phyloP scores from a whole-genome alignment of 2,888 invertebrate genomes.

The Sepiola atlantica region DNA sequence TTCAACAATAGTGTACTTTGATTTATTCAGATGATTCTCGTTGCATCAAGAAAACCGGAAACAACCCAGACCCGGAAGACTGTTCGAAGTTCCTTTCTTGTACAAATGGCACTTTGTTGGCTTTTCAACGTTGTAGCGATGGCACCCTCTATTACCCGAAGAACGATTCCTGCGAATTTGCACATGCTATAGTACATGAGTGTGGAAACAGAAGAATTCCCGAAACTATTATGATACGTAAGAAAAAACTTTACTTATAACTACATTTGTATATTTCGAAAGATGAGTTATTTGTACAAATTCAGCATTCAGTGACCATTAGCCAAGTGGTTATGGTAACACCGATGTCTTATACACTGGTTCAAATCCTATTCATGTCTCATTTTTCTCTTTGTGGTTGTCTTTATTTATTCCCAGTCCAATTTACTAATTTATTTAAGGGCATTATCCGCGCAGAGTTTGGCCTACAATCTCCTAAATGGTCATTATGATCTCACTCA shows the following conservation, averaged over 20 bases:
- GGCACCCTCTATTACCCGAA: constrained; percentile 58
- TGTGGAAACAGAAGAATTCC: constrained; percentile 57
- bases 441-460: no score
- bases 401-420: no score
- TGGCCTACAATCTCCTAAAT: no score
- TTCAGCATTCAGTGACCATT: no score
- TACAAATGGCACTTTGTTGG: constrained; percentile 58
- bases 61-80: constrained; percentile 59
- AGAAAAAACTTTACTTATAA: constrained; percentile 49
- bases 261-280: no score
- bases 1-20: neutral
- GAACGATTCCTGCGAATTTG: constrained; percentile 58
- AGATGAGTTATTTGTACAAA: no score
- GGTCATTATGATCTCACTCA: no score
- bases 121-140: constrained; percentile 58
- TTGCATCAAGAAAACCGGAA: constrained; percentile 57
- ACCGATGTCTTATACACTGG: no score
- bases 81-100: constrained; percentile 60
- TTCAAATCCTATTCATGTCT: no score
- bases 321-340: no score
- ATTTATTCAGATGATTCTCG: constrained; percentile 57
- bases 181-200: constrained; percentile 54
- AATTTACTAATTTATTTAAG: no score
- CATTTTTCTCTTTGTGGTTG: no score
- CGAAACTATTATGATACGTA: constrained; percentile 56